A percentile compares a stretch with the other conserved stretches of the same genome.
These are phyloP conservation scores for Mionectes macconnelli DNA, from an alignment of 2,113 vertebrate species.

Conservation along the genomic window DNA sequence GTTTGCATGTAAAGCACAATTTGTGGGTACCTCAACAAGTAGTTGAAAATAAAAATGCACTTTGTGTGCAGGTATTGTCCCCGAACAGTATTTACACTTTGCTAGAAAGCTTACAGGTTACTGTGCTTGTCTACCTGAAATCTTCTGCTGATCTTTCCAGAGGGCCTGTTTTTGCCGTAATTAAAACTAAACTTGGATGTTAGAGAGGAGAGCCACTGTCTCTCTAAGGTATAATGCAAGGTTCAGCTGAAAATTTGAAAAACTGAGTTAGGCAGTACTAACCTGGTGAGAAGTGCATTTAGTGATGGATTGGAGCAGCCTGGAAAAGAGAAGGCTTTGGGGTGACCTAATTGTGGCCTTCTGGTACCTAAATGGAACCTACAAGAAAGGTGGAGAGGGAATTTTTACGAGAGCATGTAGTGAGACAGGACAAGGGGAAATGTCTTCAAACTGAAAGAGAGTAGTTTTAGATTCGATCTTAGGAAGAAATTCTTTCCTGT, in stretches of 20 bases:
- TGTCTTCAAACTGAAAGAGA: background rate
- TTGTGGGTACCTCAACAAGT: background rate
- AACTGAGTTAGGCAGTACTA: background rate
- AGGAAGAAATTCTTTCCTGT: background rate
- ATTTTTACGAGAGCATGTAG: background rate
- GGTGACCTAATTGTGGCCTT: background rate
- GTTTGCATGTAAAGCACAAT: background rate
- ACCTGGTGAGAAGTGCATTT: background rate
- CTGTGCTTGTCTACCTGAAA: background rate
- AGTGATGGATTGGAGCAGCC: background rate
- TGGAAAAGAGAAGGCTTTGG: background rate
- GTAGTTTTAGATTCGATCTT: background rate
- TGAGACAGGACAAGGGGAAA: background rate
- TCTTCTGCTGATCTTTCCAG: background rate
- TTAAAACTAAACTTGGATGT: background rate
- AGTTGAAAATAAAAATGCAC: background rate
- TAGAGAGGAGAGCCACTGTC: background rate
- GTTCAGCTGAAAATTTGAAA: background rate
- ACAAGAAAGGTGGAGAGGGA: background rate
- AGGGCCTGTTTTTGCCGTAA: background rate
- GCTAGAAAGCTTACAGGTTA: background rate
- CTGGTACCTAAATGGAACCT: background rate
- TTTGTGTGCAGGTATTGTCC: background rate
- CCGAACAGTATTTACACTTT: background rate
- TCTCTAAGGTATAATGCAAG: background rate